phyloP scores from a whole-genome alignment of 2,888 invertebrate genomes.

The Keiferia lycopersicella region DNA sequence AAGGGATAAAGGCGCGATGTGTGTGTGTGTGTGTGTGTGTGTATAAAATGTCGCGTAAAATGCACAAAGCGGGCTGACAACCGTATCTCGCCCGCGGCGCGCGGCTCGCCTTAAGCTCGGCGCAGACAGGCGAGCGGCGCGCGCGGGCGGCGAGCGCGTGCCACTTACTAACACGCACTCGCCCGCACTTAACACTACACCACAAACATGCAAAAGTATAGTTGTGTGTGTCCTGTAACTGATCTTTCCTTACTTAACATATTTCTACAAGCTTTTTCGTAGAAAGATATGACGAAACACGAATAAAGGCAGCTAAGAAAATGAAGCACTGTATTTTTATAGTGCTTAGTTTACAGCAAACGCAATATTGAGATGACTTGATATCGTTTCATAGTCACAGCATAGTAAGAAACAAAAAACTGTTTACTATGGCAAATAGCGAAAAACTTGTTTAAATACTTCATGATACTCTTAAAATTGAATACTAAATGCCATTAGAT shows the following conservation, averaged over 20 bases:
- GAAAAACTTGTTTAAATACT: not conserved
- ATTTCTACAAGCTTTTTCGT: no score
- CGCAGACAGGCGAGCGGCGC: constrained; percentile 3
- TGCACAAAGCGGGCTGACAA: not conserved
- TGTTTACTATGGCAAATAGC: not conserved
- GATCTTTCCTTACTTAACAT: not conserved
- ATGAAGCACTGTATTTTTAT: not conserved
- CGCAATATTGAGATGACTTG: no score
- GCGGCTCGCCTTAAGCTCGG: not conserved
- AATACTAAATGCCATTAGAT: not conserved
- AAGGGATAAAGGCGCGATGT: no score
- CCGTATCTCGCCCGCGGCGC: not conserved
- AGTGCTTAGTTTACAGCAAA: no score
- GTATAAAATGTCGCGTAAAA: not conserved
- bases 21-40: no score
- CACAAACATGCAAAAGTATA: not conserved
- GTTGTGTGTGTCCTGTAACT: not conserved
- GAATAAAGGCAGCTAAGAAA: not conserved
- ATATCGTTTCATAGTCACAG: not conserved
- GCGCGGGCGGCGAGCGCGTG: constrained; percentile 31
- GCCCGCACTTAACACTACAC: not conserved
- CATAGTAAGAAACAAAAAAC: not conserved
- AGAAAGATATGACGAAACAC: not conserved
- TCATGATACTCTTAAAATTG: not conserved
- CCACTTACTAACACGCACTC: constrained; percentile 33